Evolutionary conservation across 2,113 vertebrate genomes (phyloP), one percentile per base, ranked within the genome.

Genomic region (Gasterosteus aculeatus): DNA sequence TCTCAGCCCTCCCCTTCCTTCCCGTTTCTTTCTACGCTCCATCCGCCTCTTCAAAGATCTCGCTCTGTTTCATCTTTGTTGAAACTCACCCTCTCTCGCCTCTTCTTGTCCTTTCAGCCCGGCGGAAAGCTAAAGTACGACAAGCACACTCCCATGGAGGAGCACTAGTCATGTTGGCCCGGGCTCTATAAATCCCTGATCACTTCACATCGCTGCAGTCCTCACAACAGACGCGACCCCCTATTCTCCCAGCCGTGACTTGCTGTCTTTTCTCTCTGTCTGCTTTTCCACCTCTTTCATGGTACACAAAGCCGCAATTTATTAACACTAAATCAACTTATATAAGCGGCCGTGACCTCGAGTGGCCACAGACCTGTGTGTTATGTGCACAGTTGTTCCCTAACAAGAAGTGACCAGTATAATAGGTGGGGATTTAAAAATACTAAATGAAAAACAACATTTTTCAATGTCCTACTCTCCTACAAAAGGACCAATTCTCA

Each of bases 61-160:
- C 10, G 9, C 1, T 87, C 7, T 31, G 61, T 86, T 90, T 88
- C 84, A 88, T 90, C 72, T 85, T 84, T 87, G 84, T 84, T 49
- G 6, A 69, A 74, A 74, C 59, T 51, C 62, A 58, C 63, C n/a
- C 54, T 66, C 71, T 70, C 47, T 69, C 74, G 77, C 59, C 39
- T 49, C 58, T 70, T 82, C 81, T 81, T 82, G 79, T 89, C 68
- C 75, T 69, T 81, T 81, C 86, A 78, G 82, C 84, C 77, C 77
- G 58, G 53, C 22, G 61, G 78, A 72, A 84, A 78, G 62, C 80
- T 86, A 56, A 62, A 86, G 72, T 75, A 74, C 19, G 15, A 77
- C 72, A 70, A 76, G 73, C 73, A 54, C 67, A 68, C 56, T 80
- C 70, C 66, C 58, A 41, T 74, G 61, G 74, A 76, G 63, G 63